Evolutionary conservation across 2,888 invertebrate species (phyloP).

Genomic region (Zaprionus lineosus): DNA sequence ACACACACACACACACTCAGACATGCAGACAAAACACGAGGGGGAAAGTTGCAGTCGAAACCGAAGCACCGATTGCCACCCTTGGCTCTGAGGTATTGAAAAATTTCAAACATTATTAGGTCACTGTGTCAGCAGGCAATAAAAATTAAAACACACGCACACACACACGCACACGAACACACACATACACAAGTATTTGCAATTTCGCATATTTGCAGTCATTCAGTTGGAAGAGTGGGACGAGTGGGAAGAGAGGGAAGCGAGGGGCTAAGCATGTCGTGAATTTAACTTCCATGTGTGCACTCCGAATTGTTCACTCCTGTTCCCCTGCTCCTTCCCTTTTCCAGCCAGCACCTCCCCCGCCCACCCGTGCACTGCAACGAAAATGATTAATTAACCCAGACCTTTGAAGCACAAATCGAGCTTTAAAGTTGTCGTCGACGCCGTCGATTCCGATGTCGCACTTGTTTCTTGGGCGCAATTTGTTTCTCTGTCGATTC

Average conservation of each 20-base stretch:
- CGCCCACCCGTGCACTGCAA: conserved; percentile 38
- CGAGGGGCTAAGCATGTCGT: too few relatives aligned
- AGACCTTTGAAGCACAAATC: conserved; percentile 64
- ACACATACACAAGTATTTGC: too few relatives aligned
- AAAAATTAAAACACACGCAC: conserved; percentile 23
- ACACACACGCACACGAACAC: too few relatives aligned
- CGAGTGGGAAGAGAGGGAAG: too few relatives aligned
- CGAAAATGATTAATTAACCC: conserved; percentile 71
- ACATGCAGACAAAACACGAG: too few relatives aligned
- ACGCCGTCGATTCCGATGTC: not conserved
- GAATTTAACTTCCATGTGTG: too few relatives aligned
- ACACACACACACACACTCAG: too few relatives aligned
- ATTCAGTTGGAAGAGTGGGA: too few relatives aligned
- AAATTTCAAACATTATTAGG: conserved; percentile 58
- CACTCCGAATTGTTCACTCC: too few relatives aligned
- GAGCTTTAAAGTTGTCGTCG: conserved; percentile 32
- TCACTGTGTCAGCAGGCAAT: conserved; percentile 58
- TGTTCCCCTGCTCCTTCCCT: conserved; percentile 8
- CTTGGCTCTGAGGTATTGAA: conserved; percentile 14
- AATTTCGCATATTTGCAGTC: too few relatives aligned
- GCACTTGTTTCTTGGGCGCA: conserved; percentile 1
- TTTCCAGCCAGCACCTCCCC: too few relatives aligned
- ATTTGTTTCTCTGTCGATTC: not conserved
- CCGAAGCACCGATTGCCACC: too few relatives aligned
- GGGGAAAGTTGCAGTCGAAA: conserved; percentile 53